These are phyloP conservation scores for Drosophila cognata DNA, from an alignment of 2,888 invertebrate species.

Conservation along the genomic window DNA sequence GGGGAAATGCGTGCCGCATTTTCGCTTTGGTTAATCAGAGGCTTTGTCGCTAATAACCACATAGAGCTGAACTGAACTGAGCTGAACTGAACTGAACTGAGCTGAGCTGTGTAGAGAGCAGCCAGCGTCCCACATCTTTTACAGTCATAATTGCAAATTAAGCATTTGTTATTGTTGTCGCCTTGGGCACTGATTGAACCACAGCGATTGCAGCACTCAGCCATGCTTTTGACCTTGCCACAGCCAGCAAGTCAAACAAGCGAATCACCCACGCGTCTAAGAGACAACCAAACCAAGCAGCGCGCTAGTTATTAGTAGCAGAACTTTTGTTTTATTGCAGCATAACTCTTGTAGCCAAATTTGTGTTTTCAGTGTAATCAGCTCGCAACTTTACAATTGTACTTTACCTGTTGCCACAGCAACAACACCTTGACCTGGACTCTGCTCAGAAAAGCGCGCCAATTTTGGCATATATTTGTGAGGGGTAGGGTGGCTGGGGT, in stretches of 20 bases:
- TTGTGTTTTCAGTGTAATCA: slow-evolving; percentile 1
- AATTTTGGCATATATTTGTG: neutral
- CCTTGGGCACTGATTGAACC: slow-evolving; percentile 67
- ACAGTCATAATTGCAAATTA: slow-evolving; percentile 73
- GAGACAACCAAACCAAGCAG: slow-evolving; percentile 9
- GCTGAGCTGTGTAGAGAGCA: slow-evolving; percentile 16
- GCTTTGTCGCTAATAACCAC: slow-evolving; percentile 11
- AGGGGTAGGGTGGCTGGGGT: neutral
- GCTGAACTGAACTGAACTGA: slow-evolving; percentile 10
- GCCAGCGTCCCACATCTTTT: slow-evolving; percentile 63
- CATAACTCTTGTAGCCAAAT: neutral
- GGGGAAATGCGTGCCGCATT: slow-evolving; percentile 70
- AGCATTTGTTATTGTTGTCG: slow-evolving; percentile 48
- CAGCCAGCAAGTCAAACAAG: slow-evolving; percentile 5
- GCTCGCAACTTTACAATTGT: slow-evolving; percentile 26
- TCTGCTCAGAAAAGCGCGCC: slow-evolving; percentile 9
- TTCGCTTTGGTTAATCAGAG: slow-evolving; percentile 27
- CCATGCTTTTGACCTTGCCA: slow-evolving; percentile 39
- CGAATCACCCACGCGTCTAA: slow-evolving; percentile 42
- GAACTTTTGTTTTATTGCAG: slow-evolving; percentile 40
- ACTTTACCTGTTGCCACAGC: slow-evolving; percentile 26
- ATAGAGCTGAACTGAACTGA: slow-evolving; percentile 1
- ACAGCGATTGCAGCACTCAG: slow-evolving; percentile 57
- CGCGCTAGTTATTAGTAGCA: slow-evolving; percentile 17
- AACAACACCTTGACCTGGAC: slow-evolving; percentile 49